Evolutionary conservation across 1,140 invertebrate genomes (phyloP).

Genomic region (Gonatopus flavifemur): DNA sequence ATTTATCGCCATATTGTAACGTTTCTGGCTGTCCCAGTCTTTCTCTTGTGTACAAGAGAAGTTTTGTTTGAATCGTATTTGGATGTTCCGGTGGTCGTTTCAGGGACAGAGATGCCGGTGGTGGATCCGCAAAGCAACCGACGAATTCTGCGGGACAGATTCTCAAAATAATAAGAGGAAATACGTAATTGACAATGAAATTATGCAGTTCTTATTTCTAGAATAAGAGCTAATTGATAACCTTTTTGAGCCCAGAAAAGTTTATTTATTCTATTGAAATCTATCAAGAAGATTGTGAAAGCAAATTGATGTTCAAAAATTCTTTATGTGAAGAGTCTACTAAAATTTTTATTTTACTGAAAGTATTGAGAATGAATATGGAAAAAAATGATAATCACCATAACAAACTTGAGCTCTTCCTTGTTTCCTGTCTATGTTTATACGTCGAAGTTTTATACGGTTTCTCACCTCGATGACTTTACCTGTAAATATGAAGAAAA

Average conservation of each 20-base stretch:
- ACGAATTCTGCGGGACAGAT: slow-evolving; percentile 57
- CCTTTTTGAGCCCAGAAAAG: background rate
- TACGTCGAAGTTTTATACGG: slow-evolving; percentile 40
- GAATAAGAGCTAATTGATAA: background rate
- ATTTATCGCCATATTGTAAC: slow-evolving; percentile 48
- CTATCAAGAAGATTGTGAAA: background rate
- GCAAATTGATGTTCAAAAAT: background rate
- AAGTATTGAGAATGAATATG: too few species aligned
- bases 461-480: slow-evolving; percentile 33
- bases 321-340: background rate
- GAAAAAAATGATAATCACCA: slow-evolving; percentile 34
- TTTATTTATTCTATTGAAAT: background rate
- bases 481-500: slow-evolving; percentile 25
- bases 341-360: background rate
- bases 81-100: slow-evolving; percentile 58
- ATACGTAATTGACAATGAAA: background rate
- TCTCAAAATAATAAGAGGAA: too few species aligned
- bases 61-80: slow-evolving; percentile 54
- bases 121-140: slow-evolving; percentile 56
- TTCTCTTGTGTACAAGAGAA: slow-evolving; percentile 50
- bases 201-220: background rate
- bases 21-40: slow-evolving; percentile 35
- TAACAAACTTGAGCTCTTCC: slow-evolving; percentile 49
- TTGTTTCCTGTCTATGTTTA: slow-evolving; percentile 28
- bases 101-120: slow-evolving; percentile 41